These are phyloP conservation scores for Sardinella longiceps DNA, from an alignment of 2,797 vertebrate genomes.

Conservation along the genomic window DNA sequence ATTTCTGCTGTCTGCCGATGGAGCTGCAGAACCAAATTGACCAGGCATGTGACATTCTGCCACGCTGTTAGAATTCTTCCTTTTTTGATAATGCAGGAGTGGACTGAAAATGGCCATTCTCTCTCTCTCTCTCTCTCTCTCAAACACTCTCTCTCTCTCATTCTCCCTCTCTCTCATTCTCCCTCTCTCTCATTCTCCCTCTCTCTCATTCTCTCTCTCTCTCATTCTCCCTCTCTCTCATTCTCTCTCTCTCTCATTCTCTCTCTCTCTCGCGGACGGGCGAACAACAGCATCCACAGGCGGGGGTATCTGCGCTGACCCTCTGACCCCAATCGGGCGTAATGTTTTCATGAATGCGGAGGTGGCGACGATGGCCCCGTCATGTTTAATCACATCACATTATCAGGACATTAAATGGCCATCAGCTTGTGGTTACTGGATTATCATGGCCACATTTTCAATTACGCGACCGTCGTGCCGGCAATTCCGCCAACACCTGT, in stretches of 20 bases:
- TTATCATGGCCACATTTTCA: constrained; percentile 46
- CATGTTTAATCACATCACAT: constrained; percentile 64
- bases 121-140: too few species aligned
- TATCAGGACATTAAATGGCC: constrained; percentile 60
- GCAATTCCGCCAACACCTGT: constrained; percentile 1
- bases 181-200: too few species aligned
- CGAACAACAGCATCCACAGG: background rate
- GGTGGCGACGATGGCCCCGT: constrained; percentile 43
- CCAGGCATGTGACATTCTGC: background rate
- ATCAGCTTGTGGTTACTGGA: constrained; percentile 56
- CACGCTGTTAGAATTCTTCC: background rate
- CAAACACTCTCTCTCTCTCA: too few species aligned
- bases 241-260: too few species aligned
- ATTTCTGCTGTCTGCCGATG: background rate
- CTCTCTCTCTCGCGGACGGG: background rate
- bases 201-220: too few species aligned
- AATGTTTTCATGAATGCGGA: constrained; percentile 50
- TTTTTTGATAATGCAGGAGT: background rate
- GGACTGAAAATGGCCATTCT: background rate
- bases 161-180: too few species aligned
- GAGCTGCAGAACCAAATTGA: background rate
- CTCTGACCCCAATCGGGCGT: constrained; percentile 56
- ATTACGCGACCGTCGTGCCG: constrained; percentile 31
- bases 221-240: too few species aligned
- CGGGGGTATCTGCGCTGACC: constrained; percentile 25